Conservation (phyloP, 2,888 invertebrate genomes). For the Lysandra coridon region DNA sequence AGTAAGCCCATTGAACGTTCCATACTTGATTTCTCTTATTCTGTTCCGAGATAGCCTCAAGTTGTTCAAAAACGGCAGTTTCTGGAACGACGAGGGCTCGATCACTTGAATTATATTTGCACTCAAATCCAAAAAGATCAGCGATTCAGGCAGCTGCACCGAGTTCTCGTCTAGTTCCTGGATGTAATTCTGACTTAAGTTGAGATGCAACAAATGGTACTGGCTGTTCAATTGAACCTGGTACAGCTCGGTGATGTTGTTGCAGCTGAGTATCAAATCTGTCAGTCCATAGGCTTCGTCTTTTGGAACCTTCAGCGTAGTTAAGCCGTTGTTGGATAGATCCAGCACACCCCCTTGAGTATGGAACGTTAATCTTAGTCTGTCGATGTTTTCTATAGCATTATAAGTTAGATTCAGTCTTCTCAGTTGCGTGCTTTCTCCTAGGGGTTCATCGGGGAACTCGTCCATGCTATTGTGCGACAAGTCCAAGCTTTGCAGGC, state of each 20-base stretch:
- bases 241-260: conserved; percentile 57
- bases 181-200: conserved; percentile 61
- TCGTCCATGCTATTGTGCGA: conserved; percentile 58
- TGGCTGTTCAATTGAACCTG: conserved; percentile 55
- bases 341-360: conserved; percentile 63
- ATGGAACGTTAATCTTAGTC: conserved; percentile 61
- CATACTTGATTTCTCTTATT: conserved; percentile 56
- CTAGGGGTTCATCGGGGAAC: conserved; percentile 58
- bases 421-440: conserved; percentile 55
- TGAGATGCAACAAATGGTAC: conserved; percentile 52
- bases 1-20: conserved; percentile 57
- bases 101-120: conserved; percentile 56
- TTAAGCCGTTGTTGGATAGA: conserved; percentile 62
- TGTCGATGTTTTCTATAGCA: conserved; percentile 50
- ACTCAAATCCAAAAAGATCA: conserved; percentile 57
- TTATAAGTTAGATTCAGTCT: conserved; percentile 64
- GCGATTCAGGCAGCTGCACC: conserved; percentile 53
- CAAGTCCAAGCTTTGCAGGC: conserved; percentile 66
- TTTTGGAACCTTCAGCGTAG: conserved; percentile 51
- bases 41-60: conserved; percentile 59
- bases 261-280: conserved; percentile 55
- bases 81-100: conserved; percentile 58
- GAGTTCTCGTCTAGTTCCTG: conserved; percentile 52
- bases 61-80: conserved; percentile 50
- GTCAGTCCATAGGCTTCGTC: conserved; percentile 57